A percentile compares a stretch with the other conserved stretches of the same genome.
Conservation (phyloP, 2,113 vertebrate genomes). For the Salvelinus alpinus region DNA sequence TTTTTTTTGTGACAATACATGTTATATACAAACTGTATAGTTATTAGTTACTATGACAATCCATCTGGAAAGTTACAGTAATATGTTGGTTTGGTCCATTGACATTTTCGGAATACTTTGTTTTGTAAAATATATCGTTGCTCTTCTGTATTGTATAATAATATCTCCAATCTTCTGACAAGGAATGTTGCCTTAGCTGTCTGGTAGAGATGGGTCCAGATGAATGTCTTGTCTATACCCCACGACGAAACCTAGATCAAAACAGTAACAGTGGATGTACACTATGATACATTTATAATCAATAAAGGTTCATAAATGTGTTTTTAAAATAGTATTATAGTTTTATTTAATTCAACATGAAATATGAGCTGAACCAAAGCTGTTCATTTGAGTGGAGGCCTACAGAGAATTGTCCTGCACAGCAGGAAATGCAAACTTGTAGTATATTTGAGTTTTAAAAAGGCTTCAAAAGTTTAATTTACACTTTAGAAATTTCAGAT, state of each 20-base stretch:
- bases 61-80: conserved; percentile 17
- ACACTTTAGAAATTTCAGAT: too few relatives aligned
- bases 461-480: too few relatives aligned
- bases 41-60: conserved; percentile 42
- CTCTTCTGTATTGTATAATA: conserved; percentile 13
- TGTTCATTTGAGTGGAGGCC: too few relatives aligned
- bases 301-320: neutral
- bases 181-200: conserved; percentile 8
- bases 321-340: neutral
- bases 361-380: neutral
- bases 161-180: conserved; percentile 32
- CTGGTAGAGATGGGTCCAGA: conserved; percentile 19
- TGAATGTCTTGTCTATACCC: conserved; percentile 57
- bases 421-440: too few relatives aligned
- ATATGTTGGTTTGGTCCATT: neutral
- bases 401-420: too few relatives aligned
- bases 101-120: neutral
- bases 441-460: too few relatives aligned
- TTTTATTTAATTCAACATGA: neutral
- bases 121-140: conserved; percentile 36
- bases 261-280: conserved; percentile 4
- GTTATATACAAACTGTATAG: conserved; percentile 51
- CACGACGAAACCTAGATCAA: conserved; percentile 75
- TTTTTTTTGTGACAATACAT: conserved; percentile 38
- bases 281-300: neutral